Conservation (phyloP, 1,140 invertebrate species). For the Cecropterus lyciades region DNA sequence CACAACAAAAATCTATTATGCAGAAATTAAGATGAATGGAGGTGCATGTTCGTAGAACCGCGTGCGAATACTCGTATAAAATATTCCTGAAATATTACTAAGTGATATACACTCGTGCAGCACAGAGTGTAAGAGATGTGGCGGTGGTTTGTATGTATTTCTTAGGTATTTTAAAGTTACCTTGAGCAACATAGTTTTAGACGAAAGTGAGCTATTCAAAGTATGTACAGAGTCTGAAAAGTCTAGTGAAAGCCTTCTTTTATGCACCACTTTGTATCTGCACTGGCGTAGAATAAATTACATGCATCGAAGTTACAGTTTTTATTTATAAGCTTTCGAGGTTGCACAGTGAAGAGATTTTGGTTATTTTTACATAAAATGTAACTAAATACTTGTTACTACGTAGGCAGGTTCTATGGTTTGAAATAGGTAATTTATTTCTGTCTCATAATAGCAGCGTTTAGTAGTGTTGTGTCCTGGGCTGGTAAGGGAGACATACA, state of each 20-base stretch:
- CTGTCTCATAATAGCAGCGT: too few species aligned
- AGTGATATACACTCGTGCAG: too few species aligned
- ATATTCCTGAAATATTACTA: too few species aligned
- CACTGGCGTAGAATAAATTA: slow-evolving; percentile 20
- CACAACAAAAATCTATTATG: too few species aligned
- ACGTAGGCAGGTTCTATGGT: too few species aligned
- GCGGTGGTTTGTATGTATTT: slow-evolving; percentile 2
- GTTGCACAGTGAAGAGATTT: neutral
- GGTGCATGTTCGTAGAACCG: too few species aligned
- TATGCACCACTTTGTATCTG: slow-evolving; percentile 18
- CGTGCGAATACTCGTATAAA: too few species aligned
- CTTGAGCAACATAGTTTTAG: slow-evolving; percentile 16
- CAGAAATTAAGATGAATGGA: too few species aligned
- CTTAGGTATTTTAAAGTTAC: slow-evolving; percentile 21
- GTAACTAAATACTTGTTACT: too few species aligned
- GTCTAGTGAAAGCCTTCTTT: slow-evolving; percentile 20
- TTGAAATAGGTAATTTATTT: too few species aligned
- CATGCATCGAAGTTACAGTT: slow-evolving; percentile 8
- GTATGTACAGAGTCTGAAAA: slow-evolving; percentile 17
- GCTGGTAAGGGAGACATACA: too few species aligned
- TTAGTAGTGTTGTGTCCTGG: too few species aligned
- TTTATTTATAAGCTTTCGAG: neutral
- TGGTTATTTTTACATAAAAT: neutral
- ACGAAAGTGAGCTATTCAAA: slow-evolving; percentile 22
- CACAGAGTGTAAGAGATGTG: neutral